Evolutionary conservation across 2,797 vertebrate species (phyloP).

Genomic region (Tokudaia muenninki): DNA sequence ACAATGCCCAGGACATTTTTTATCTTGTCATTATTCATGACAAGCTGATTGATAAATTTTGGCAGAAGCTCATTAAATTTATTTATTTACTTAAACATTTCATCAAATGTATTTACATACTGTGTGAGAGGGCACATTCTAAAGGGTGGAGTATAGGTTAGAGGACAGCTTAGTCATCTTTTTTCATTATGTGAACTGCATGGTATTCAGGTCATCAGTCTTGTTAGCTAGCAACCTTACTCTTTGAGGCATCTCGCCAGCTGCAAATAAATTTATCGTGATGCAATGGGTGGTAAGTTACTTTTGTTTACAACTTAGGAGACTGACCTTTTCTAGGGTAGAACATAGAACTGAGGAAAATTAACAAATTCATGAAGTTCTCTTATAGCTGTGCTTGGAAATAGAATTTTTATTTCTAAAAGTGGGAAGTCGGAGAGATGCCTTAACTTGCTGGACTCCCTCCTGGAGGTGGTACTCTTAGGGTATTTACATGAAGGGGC

Average conservation of each 20-base stretch:
- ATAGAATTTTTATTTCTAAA: not conserved
- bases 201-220: not conserved
- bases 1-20: not conserved
- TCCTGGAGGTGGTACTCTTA: not conserved
- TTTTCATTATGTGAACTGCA: not conserved
- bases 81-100: not conserved
- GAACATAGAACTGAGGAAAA: not conserved
- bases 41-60: slow-evolving; percentile 41
- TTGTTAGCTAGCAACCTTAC: not conserved
- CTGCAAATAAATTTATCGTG: not conserved
- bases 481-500: not conserved
- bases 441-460: fast-evolving
- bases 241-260: not conserved
- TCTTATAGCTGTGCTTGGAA: fast-evolving
- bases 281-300: not conserved
- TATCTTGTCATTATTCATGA: not conserved
- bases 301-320: not conserved
- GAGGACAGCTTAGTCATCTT: not conserved
- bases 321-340: not conserved
- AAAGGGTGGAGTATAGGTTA: not conserved
- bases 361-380: not conserved
- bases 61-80: not conserved
- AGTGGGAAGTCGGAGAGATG: not conserved
- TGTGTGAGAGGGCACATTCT: not conserved
- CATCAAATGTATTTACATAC: not conserved